Percentiles rank a stretch among this genome's conserved stretches.
These are phyloP conservation scores for Cryptoblepharus egeriae DNA, from an alignment of 2,797 vertebrate species.

Conservation along the genomic window DNA sequence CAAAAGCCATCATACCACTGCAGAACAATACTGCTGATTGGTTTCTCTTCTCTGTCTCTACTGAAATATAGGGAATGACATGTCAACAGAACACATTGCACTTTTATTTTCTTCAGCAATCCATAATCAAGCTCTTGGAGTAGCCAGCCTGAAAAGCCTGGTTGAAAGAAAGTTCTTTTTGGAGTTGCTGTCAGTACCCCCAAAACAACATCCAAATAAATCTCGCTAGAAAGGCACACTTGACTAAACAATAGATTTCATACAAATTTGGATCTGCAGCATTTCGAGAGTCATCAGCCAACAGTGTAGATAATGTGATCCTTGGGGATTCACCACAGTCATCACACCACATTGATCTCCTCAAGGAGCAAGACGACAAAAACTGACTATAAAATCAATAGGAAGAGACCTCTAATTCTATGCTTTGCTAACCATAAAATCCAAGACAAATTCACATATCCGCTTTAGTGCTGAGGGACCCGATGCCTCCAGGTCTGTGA, in stretches of 20 bases:
- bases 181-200: constrained; percentile 52
- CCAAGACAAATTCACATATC: not conserved
- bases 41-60: constrained; percentile 12
- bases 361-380: constrained; percentile 33
- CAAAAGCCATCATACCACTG: not conserved
- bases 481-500: not conserved
- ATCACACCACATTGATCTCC: constrained; percentile 31
- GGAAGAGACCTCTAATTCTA: constrained; percentile 31
- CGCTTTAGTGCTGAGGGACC: constrained; percentile 31
- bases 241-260: constrained; percentile 51
- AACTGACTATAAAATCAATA: constrained; percentile 49
- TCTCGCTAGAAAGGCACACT: constrained; percentile 36
- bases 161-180: constrained; percentile 53
- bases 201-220: constrained; percentile 54
- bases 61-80: constrained; percentile 35
- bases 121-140: constrained; percentile 33
- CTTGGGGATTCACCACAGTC: constrained; percentile 33
- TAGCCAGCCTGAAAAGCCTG: constrained; percentile 22
- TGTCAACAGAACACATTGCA: not conserved
- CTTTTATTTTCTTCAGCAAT: constrained; percentile 35
- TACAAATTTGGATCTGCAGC: constrained; percentile 42
- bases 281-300: constrained; percentile 27
- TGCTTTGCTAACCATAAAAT: constrained; percentile 54
- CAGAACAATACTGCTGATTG: not conserved
- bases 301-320: constrained; percentile 34